Evolutionary conservation across 2,888 invertebrate genomes (phyloP), one percentile per base, ranked within the genome.

Genomic region (Polietes domitor): DNA sequence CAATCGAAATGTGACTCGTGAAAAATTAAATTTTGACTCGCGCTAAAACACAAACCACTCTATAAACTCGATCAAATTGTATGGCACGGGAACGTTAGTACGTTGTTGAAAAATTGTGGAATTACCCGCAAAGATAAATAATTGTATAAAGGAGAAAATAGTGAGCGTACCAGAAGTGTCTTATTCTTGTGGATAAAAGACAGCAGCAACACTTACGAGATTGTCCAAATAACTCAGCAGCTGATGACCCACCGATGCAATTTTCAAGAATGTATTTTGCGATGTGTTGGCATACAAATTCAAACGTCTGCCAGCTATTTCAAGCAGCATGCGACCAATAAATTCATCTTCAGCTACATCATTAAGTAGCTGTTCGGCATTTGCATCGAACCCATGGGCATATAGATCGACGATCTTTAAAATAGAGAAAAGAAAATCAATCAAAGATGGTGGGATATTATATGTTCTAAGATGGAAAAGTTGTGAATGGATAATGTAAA

Each of bases 291-390:
- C 93, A 86, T 93, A 94, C 63, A 95, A 93, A 90, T 95, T 95
- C 82, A 98, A 92, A 86, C 98, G 94, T 89, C 96, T 95, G 6
- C 96, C 97, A n/a, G 96, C 96, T 76, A 98, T 94, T 28, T 95
- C 94, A 28, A 98, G 92, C 80, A 98, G 93, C 85, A 96, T 94
- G 0, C 94, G 93, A 10, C 97, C 95, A 79, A 98, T 91, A 58
- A 94, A 92, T 87, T 94, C 94, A n/a, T 94, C 94, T 83, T 96
- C 95, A 77, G 94, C 94, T 5, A 97, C 94, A 21, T 94, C 93
- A 15, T 94, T 92, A 37, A 96, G 92, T 71, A 96, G 93, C 93
- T 95, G 93, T 87, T 93, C 93, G 4, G 94, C 95, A 65, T 95
- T 90, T 3, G 90, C 89, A 90, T 95, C 95, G 88, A 94, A 95